These are phyloP conservation scores for Morpho helenor DNA, from an alignment of 2,888 invertebrate genomes.

Conservation along the genomic window DNA sequence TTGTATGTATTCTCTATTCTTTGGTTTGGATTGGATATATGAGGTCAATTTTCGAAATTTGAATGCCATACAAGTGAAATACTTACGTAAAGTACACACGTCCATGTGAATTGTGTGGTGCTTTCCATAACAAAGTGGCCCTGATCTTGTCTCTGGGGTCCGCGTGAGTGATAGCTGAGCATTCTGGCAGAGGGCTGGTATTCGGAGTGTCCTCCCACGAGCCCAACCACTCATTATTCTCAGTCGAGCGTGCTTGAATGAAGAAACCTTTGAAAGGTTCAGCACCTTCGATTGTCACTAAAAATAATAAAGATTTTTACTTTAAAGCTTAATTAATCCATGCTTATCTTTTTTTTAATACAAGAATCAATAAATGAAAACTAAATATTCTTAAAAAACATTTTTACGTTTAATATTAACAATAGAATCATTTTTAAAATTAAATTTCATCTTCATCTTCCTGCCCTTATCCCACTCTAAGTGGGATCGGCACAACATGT, in stretches of 20 bases:
- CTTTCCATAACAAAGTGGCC: conserved; percentile 87
- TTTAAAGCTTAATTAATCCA: too few species aligned
- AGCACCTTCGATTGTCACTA: conserved; percentile 79
- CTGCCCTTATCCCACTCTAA: too few species aligned
- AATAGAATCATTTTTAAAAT: too few species aligned
- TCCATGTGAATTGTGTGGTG: conserved; percentile 82
- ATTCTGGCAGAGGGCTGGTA: conserved; percentile 87
- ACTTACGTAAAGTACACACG: conserved; percentile 91
- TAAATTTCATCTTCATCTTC: too few species aligned
- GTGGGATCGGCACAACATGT: too few species aligned
- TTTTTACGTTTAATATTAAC: too few species aligned
- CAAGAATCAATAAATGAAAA: too few species aligned
- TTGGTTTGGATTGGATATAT: too few species aligned
- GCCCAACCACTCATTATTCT: conserved; percentile 87
- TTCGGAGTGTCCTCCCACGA: conserved; percentile 86
- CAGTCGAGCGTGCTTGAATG: conserved; percentile 87
- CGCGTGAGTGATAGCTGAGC: conserved; percentile 88
- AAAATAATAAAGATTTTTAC: conserved; percentile 17
- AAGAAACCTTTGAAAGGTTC: conserved; percentile 90
- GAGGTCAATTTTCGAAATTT: background rate
- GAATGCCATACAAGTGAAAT: background rate
- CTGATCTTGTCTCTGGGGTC: conserved; percentile 86
- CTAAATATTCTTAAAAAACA: too few species aligned
- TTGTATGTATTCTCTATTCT: too few species aligned
- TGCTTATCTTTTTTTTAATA: too few species aligned